phyloP scores from a whole-genome alignment of 2,888 invertebrate species.

The Leptinotarsa tumamoca region DNA sequence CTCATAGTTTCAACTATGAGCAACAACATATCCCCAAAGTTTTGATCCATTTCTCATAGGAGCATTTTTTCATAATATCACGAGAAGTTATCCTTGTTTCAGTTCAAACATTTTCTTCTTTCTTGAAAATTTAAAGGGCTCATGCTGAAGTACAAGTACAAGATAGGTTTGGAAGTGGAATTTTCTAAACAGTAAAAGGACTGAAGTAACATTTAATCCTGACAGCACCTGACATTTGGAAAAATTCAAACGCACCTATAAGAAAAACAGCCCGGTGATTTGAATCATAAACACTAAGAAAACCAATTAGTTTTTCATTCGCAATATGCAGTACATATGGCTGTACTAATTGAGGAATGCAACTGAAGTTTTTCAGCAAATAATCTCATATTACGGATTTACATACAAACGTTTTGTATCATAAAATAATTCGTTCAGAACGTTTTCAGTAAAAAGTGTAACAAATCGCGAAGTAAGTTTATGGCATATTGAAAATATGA shows the following conservation, averaged over 20 bases:
- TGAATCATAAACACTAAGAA: constrained; percentile 4
- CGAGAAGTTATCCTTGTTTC: no score
- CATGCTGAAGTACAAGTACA: no score
- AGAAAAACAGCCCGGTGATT: background rate
- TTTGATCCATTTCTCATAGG: no score
- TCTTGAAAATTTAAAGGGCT: no score
- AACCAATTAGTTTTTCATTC: constrained; percentile 14
- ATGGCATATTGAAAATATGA: constrained; percentile 37
- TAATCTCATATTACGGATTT: background rate
- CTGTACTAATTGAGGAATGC: background rate
- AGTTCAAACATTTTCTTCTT: no score
- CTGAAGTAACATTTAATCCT: no score
- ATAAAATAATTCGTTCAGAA: background rate
- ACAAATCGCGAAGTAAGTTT: constrained; percentile 34
- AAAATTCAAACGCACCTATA: background rate
- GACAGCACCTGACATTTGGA: no score
- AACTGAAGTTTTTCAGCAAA: background rate
- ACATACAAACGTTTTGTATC: background rate
- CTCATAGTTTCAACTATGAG: no score
- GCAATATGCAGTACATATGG: background rate
- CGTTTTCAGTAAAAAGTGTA: constrained; percentile 36
- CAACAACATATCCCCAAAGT: no score
- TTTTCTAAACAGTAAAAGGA: no score
- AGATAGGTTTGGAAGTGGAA: no score
- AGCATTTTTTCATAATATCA: no score